Conservation (phyloP, 1,140 invertebrate species). For the Uloborus diversus region DNA sequence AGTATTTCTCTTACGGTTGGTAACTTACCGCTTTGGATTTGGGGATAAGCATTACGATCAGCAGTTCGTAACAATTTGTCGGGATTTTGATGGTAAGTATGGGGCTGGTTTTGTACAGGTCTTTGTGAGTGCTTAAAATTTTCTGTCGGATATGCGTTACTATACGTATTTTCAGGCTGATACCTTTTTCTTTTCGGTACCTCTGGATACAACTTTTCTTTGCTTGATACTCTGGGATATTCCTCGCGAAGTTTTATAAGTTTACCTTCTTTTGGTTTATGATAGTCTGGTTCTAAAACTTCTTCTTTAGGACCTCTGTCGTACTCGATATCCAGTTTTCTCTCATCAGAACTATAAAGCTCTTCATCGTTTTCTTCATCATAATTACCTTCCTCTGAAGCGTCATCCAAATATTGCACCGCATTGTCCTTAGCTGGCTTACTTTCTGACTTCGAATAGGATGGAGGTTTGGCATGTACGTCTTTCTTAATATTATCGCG, state of each 20-base stretch:
- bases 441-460: constrained; percentile 11
- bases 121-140: too few relatives aligned
- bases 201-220: background rate
- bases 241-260: background rate
- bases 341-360: too few relatives aligned
- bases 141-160: background rate
- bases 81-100: constrained; percentile 28
- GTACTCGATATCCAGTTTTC: too few relatives aligned
- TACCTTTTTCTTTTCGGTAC: background rate
- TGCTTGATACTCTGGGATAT: background rate
- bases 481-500: constrained; percentile 31
- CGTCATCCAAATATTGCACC: constrained; percentile 3
- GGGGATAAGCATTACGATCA: constrained; percentile 6
- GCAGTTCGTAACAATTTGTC: constrained; percentile 7
- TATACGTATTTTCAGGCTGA: background rate
- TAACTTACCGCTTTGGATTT: background rate
- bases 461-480: constrained; percentile 29
- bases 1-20: constrained; percentile 8
- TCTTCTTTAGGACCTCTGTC: background rate
- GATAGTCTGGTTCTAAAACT: too few relatives aligned
- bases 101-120: too few relatives aligned
- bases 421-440: constrained; percentile 10
- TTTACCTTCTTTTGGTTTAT: background rate
- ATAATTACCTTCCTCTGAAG: background rate
- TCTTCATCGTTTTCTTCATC: background rate